phyloP scores from a whole-genome alignment of 2,113 vertebrate genomes.

The Sapajus apella region DNA sequence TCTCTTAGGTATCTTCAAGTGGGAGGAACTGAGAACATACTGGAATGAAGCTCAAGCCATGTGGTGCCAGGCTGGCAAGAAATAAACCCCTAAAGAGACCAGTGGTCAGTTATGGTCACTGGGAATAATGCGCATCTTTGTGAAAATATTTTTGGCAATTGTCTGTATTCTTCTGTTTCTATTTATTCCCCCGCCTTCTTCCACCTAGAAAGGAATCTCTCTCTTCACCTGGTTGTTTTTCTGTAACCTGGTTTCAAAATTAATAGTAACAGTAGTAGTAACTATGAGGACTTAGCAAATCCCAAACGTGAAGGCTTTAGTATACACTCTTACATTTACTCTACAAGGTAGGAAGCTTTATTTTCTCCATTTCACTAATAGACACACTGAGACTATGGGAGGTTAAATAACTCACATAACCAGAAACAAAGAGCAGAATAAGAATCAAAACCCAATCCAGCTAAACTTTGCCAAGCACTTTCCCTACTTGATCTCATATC shows the following conservation, averaged over 20 bases:
- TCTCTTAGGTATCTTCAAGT: background rate
- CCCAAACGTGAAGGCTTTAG: background rate
- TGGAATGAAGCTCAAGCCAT: background rate
- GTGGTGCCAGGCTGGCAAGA: background rate
- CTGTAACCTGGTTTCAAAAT: slow-evolving; percentile 20
- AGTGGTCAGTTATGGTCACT: background rate
- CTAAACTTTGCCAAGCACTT: background rate
- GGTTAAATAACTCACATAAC: background rate
- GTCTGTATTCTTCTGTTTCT: background rate
- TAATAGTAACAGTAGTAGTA: background rate
- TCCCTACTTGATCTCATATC: background rate
- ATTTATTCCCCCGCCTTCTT: background rate
- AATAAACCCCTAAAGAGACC: background rate
- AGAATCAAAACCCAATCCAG: background rate
- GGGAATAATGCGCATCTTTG: background rate
- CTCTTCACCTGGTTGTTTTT: background rate
- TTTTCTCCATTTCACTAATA: background rate
- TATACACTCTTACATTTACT: background rate
- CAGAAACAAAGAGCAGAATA: background rate
- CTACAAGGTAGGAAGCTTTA: background rate
- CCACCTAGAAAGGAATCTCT: background rate
- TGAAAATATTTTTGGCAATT: background rate
- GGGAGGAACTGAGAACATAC: background rate
- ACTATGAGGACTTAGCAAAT: background rate
- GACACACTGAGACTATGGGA: background rate